Conservation (phyloP, 2,797 vertebrate species). For the Sebastes oblongus region DNA sequence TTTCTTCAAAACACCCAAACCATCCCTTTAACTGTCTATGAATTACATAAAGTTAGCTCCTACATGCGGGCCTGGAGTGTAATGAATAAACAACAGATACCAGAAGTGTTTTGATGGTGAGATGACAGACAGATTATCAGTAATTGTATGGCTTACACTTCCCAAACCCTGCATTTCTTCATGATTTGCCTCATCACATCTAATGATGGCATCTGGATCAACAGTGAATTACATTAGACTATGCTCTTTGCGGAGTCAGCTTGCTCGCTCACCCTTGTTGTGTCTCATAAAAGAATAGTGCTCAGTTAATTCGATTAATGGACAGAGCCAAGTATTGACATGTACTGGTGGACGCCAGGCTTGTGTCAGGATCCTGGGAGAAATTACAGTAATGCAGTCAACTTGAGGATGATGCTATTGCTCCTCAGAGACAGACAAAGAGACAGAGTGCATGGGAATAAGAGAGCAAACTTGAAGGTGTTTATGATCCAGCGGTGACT, state of each 20-base stretch:
- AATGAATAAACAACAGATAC: neutral
- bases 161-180: neutral
- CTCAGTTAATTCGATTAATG: slow-evolving; percentile 46
- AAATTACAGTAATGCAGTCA: slow-evolving; percentile 52
- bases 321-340: slow-evolving; percentile 50
- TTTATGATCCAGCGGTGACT: slow-evolving; percentile 54
- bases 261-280: slow-evolving; percentile 17
- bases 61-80: neutral
- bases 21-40: no score
- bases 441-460: slow-evolving; percentile 41
- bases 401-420: slow-evolving; percentile 35
- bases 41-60: neutral
- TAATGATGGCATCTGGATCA: neutral
- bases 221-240: slow-evolving; percentile 9
- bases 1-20: no score
- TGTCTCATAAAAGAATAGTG: slow-evolving; percentile 42
- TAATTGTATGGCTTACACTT: neutral
- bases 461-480: slow-evolving; percentile 63
- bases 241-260: slow-evolving; percentile 17
- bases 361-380: slow-evolving; percentile 45
- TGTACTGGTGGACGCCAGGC: slow-evolving; percentile 22
- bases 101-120: neutral
- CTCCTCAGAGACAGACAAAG: slow-evolving; percentile 60
- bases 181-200: neutral
- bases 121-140: neutral